Base-by-base conservation (phyloP, 2,113 vertebrate species). In the Rhabdomys dilectus region DNA sequence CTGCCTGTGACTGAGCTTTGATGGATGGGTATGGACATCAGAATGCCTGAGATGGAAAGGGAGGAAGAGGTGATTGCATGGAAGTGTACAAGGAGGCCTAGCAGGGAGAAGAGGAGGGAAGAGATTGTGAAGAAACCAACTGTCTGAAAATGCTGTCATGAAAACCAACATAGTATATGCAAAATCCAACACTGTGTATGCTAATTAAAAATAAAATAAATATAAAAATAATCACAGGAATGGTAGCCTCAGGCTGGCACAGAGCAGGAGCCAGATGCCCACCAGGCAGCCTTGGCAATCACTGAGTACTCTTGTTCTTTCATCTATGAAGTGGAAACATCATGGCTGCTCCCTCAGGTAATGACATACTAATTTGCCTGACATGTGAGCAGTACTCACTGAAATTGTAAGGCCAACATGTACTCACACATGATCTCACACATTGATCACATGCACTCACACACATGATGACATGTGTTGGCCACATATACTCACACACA, bases 401-500 rank as follows among this genome's bases (percentile, higher is more conserved):
- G 78, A 36, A 9, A 42, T 21, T 7, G 0, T 7, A 1, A 39
- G 3, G 6, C 26, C 31, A 45, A 3, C 3, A 13, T 3, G 19
- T 3, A 5, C 5, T 39, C 36, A 19, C 36, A 68, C 29, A 34
- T 68, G 12, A 68, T 34, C 64, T 34, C 12, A 68, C 29, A 68
- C 26, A 1, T 12, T 31, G 26, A 29, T 12, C 26, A 31, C 29
- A 66, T 12, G 26, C 17, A n/a, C 16, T 17, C 6, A 4, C 4
- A 81, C 17, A 39, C 19, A 39, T n/a, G 36, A n/a, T 21, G 7
- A 39, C 34, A 90, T n/a, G 0, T 0, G 7, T 39, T 60, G 80
- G 26, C 22, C 36, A 4, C 68, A 70, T 70, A 5, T n/a, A n/a
- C n/a, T n/a, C 3, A 4, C 4, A 81, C 15, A 70, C 68, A 70